Evolutionary conservation across 2,113 vertebrate genomes (phyloP).

Genomic region (Budorcas taxicolor): DNA sequence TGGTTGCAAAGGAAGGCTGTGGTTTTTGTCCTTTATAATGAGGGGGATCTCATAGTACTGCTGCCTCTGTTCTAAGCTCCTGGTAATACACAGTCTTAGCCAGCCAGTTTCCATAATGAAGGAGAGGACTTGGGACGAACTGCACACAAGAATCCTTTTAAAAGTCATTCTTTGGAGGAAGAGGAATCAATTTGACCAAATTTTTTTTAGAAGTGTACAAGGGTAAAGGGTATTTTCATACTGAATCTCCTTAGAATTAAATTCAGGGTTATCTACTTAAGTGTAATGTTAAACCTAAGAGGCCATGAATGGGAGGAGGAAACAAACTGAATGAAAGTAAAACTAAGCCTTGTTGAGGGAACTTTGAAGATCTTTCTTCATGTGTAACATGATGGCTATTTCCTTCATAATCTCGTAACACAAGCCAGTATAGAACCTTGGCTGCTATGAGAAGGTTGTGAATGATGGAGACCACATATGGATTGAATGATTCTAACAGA

Average conservation of each 20-base stretch:
- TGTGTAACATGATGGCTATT: background rate
- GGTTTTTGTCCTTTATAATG: background rate
- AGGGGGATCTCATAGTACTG: background rate
- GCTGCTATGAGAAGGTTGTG: background rate
- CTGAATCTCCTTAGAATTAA: slow-evolving; percentile 40
- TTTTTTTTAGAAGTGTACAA: slow-evolving; percentile 54
- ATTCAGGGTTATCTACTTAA: slow-evolving; percentile 19
- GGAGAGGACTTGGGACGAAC: slow-evolving; percentile 39
- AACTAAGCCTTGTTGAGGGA: background rate
- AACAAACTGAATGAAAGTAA: background rate
- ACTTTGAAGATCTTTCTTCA: background rate
- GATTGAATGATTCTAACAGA: background rate
- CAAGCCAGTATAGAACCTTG: background rate
- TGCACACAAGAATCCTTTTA: slow-evolving; percentile 31
- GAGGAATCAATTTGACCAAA: slow-evolving; percentile 42
- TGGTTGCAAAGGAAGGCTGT: background rate
- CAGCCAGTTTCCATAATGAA: slow-evolving; percentile 29
- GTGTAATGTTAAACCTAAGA: background rate
- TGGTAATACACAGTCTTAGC: slow-evolving; percentile 13
- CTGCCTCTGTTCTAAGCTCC: slow-evolving; percentile 43
- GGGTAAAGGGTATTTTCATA: slow-evolving; percentile 51
- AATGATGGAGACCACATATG: background rate
- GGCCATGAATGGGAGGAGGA: background rate
- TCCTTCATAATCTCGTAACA: background rate
- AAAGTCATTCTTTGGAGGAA: slow-evolving; percentile 45